A percentile compares a stretch with the other conserved stretches of the same genome.
phyloP scores from a whole-genome alignment of 2,888 invertebrate species.

The Apodemia hepburni region DNA sequence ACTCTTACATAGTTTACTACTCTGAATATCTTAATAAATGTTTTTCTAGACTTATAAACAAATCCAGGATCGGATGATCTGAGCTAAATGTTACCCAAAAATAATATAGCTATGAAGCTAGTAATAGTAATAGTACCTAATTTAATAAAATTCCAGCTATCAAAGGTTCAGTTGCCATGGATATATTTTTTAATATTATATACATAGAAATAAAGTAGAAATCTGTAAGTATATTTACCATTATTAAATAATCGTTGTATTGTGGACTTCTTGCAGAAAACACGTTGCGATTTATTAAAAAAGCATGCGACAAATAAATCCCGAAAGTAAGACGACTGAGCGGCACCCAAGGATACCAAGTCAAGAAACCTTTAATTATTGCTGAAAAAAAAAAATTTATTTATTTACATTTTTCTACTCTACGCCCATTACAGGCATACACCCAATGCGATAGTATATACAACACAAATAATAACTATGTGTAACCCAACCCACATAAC shows the following conservation, averaged over 20 bases:
- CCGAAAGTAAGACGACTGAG: not conserved
- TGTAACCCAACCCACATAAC: no score
- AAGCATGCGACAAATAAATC: not conserved
- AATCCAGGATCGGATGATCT: no score
- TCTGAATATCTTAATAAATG: no score
- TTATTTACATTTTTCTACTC: no score
- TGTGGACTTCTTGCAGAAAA: not conserved
- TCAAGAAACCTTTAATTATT: constrained; percentile 5
- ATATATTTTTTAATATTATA: not conserved
- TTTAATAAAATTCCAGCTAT: not conserved
- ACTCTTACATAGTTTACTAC: no score
- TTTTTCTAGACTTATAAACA: no score
- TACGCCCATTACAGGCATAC: no score
- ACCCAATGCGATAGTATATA: no score
- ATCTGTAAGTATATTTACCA: constrained; percentile 4
- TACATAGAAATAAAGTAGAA: not conserved
- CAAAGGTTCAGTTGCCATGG: not conserved
- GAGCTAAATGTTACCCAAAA: no score
- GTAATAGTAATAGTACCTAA: no score
- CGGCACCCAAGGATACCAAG: constrained; percentile 6
- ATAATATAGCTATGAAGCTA: no score
- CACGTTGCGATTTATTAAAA: not conserved
- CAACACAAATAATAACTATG: no score
- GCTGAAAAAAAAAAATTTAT: constrained; percentile 10
- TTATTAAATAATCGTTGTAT: not conserved